Base-by-base conservation (phyloP, 2,797 vertebrate genomes). In the Hoplostethus mediterraneus region DNA sequence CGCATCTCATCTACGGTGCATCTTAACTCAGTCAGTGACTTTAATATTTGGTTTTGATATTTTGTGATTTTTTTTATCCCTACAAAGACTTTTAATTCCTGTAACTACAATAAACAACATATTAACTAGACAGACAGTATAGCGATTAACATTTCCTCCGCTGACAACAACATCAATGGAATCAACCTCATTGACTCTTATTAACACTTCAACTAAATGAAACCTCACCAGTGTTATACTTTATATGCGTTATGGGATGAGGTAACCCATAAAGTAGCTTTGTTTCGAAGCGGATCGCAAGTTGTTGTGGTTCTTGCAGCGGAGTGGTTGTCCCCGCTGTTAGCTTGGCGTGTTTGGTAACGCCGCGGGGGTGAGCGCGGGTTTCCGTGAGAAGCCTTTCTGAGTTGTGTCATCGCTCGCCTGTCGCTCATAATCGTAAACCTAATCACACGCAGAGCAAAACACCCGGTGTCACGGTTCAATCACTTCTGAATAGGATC, bases 401-500 rank as follows among this genome's bases (percentile, higher is more conserved):
- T 10, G 61, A 12, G 58, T 77, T 83, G 67, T 62, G 62, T 84
- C 81, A 89, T 71, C 48, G 30, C 72, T 66, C 28, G 33, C 67
- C 3, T 58, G 77, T 80, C 53, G 49, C 61, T 62, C 63, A 56
- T 71, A 81, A 84, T 78, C 71, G 73, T 83, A 77, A 82, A 85
- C 52, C 77, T 75, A 69, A 86, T 69, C 71, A n/a, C 71, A 82
- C 68, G 65, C 58, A 72, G 72, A 79, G 78, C 67, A 57, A 76
- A 80, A 53, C 66, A n/a, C 64, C 72, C 36, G 51, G 77, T 88
- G 81, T 88, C 75, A 86, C 86, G 81, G 82, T 80, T 78, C 69
- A 88, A 77, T 86, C 74, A 76, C 86, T 71, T 72, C 45, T 73
- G 31, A 83, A 81, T 54, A 42, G 63, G 65, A 83, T 71, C 74